phyloP scores from a whole-genome alignment of 1,140 invertebrate genomes.

The Charaxes varanes region DNA sequence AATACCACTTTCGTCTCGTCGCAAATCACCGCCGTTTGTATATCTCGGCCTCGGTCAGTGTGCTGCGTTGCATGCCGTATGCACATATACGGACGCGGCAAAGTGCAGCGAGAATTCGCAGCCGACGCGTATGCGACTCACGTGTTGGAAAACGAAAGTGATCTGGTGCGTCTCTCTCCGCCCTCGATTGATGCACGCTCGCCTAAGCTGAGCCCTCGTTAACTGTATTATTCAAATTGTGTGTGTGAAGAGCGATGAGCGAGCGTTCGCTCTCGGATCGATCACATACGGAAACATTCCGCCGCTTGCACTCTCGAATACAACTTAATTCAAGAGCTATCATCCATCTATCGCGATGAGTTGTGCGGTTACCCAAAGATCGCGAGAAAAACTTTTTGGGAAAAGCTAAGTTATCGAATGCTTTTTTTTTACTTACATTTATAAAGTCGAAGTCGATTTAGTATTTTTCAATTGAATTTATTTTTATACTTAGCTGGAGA shows the following conservation, averaged over 20 bases:
- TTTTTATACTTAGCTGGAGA: no score
- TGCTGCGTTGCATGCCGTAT: constrained; percentile 59
- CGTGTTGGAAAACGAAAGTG: constrained; percentile 69
- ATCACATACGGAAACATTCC: constrained; percentile 42
- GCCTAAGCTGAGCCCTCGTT: constrained; percentile 56
- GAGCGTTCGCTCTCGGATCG: constrained; percentile 32
- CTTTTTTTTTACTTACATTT: no score
- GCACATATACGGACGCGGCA: constrained; percentile 64
- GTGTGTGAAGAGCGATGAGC: constrained; percentile 29
- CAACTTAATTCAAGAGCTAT: constrained; percentile 41
- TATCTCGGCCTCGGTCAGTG: constrained; percentile 71
- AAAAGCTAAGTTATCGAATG: no score
- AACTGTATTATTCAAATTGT: constrained; percentile 66
- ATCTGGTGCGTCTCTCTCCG: constrained; percentile 57
- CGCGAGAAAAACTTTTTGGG: no score
- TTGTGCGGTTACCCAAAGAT: no score
- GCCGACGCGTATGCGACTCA: constrained; percentile 55
- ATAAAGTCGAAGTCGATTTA: no score
- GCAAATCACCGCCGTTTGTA: constrained; percentile 63
- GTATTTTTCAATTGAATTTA: no score
- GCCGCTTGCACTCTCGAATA: constrained; percentile 53
- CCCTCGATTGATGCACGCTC: constrained; percentile 56
- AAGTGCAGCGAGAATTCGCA: constrained; percentile 67
- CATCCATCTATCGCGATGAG: no score
- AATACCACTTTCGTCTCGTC: constrained; percentile 71